Base-by-base conservation (phyloP, 2,797 vertebrate species). In the Pseudopleuronectes americanus region DNA sequence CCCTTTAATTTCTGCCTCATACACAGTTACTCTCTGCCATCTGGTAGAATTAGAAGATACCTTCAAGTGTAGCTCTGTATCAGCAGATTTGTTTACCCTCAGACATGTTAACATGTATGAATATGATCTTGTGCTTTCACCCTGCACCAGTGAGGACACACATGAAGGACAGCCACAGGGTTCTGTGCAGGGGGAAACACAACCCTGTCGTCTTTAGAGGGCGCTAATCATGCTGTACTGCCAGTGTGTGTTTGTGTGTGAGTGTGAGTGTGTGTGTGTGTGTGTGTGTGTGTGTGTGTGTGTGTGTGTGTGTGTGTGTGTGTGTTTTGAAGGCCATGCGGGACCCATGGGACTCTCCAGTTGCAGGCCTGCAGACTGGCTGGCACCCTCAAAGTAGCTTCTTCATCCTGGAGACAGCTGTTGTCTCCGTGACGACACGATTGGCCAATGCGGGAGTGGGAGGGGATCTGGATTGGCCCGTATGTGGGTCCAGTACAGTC, bases 381-480 rank as follows among this genome's bases (percentile, higher is more conserved):
- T 95, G 96, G 96, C 96, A 96, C 95, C 95, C 95, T 93, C 90
- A 80, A 87, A 91, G 93, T 91, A 93, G 94, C 95, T 92, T 92
- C 94, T 95, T 94, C 94, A 96, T 94, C 94, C 95, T 89, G 80
- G 92, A 92, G 93, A 95, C 96, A 96, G 95, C 96, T 96, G 96
- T 95, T 95, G 93, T 91, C 82, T 94, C 89, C 84, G 90, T 93
- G 94, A 94, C 93, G 89, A 90, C 93, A 93, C 67, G 14, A 84
- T 85, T 9, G 56, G 81, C 94, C 91, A 93, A 94, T 93, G 86
- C 84, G 90, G 66, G 43, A 76, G 77, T 77, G 73, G 79, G 61
- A 49, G 71, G 72, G 78, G 76, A 68, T 79, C 76, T 76, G 24
- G 6, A 31, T 33, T n/a, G 21, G 49, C 6, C 72, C 79, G 73